A percentile compares a stretch with the other conserved stretches of the same genome.
phyloP scores from a whole-genome alignment of 2,888 invertebrate genomes.

The Brenthis hecate region DNA sequence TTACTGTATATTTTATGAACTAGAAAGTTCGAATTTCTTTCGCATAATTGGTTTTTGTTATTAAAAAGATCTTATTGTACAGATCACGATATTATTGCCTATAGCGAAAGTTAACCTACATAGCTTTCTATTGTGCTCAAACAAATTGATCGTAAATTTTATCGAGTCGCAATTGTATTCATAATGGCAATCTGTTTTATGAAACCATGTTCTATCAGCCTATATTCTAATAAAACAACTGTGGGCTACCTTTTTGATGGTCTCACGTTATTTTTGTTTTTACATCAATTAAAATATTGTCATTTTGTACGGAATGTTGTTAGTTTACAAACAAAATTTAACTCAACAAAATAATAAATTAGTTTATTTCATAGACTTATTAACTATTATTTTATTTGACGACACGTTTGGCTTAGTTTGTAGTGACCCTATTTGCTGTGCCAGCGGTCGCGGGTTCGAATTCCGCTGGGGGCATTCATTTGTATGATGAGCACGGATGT shows the following conservation, averaged over 20 bases:
- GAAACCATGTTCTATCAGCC: slow-evolving; percentile 14
- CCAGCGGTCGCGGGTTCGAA: too few relatives aligned
- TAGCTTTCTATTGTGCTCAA: slow-evolving; percentile 25
- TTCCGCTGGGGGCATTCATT: too few relatives aligned
- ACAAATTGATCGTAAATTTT: slow-evolving; percentile 32
- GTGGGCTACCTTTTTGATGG: slow-evolving; percentile 4
- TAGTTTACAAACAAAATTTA: too few relatives aligned
- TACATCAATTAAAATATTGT: too few relatives aligned
- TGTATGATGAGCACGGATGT: too few relatives aligned
- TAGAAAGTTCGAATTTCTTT: background rate
- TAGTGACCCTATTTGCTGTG: too few relatives aligned
- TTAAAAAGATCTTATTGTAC: slow-evolving; percentile 6
- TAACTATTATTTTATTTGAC: too few relatives aligned
- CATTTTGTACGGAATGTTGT: too few relatives aligned
- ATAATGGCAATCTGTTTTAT: slow-evolving; percentile 20
- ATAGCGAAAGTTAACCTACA: slow-evolving; percentile 35
- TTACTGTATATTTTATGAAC: too few relatives aligned
- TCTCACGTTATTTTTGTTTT: background rate
- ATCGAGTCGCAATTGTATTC: slow-evolving; percentile 23
- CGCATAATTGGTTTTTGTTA: slow-evolving; percentile 5
- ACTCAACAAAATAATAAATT: too few relatives aligned
- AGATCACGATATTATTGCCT: slow-evolving; percentile 25
- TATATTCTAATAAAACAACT: slow-evolving; percentile 2
- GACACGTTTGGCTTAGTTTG: too few relatives aligned
- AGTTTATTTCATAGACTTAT: too few relatives aligned